Conservation (phyloP, 2,797 vertebrate genomes). For the Sternotherus odoratus region DNA sequence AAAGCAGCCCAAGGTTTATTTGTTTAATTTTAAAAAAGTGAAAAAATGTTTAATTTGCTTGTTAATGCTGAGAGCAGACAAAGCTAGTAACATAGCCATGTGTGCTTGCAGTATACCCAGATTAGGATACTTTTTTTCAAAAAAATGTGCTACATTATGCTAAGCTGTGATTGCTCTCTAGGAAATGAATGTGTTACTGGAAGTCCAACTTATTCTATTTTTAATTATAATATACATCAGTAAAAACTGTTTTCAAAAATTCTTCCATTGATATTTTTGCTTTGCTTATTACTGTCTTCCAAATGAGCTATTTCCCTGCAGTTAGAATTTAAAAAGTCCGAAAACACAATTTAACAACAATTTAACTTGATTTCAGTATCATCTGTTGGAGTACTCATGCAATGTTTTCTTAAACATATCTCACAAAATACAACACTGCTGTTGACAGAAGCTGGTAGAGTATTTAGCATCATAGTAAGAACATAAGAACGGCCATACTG, state of each 20-base stretch:
- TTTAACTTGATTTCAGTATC: neutral
- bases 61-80: slow-evolving; percentile 54
- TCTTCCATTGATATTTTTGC: slow-evolving; percentile 17
- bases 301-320: neutral
- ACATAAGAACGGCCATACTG: too few relatives aligned
- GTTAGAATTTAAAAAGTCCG: slow-evolving; percentile 25
- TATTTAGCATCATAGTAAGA: slow-evolving; percentile 8
- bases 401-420: neutral
- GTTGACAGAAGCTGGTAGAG: neutral
- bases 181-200: slow-evolving; percentile 58
- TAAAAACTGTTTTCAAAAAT: slow-evolving; percentile 50
- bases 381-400: neutral
- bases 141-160: slow-evolving; percentile 47
- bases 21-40: slow-evolving; percentile 51
- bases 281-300: slow-evolving; percentile 44
- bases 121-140: slow-evolving; percentile 21
- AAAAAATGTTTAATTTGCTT: slow-evolving; percentile 65
- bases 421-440: neutral
- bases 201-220: slow-evolving; percentile 58
- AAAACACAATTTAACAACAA: neutral
- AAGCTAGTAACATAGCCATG: slow-evolving; percentile 48
- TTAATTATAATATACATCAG: slow-evolving; percentile 68
- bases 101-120: slow-evolving; percentile 44
- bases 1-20: slow-evolving; percentile 51
- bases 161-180: slow-evolving; percentile 56